Evolutionary conservation across 2,797 vertebrate genomes (phyloP).

Genomic region (Champsocephalus gunnari): DNA sequence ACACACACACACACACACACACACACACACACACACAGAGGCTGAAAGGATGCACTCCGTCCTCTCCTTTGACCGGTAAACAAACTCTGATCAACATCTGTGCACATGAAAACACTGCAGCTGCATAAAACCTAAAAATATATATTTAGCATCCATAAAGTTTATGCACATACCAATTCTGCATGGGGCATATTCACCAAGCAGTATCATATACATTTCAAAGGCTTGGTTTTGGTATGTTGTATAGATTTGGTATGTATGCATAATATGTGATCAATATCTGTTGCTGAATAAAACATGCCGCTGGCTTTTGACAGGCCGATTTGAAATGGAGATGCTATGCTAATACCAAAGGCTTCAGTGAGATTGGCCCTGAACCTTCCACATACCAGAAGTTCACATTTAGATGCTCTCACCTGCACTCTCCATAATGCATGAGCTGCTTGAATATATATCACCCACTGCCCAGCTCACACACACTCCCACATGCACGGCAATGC

Average conservation of each 20-base stretch:
- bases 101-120: slow-evolving; percentile 40
- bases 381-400: slow-evolving; percentile 78
- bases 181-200: slow-evolving; percentile 46
- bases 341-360: slow-evolving; percentile 77
- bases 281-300: slow-evolving; percentile 80
- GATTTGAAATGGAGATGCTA: slow-evolving; percentile 83
- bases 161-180: slow-evolving; percentile 58
- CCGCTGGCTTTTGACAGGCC: slow-evolving; percentile 66
- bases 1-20: too few species aligned
- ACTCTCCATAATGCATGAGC: slow-evolving; percentile 83
- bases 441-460: slow-evolving; percentile 77
- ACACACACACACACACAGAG: background rate
- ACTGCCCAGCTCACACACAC: slow-evolving; percentile 42
- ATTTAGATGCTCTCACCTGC: slow-evolving; percentile 79
- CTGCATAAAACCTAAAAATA: background rate
- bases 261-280: slow-evolving; percentile 82
- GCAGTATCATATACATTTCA: slow-evolving; percentile 56
- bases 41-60: slow-evolving; percentile 41
- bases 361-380: slow-evolving; percentile 81
- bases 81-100: slow-evolving; percentile 38
- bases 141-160: slow-evolving; percentile 37
- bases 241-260: slow-evolving; percentile 70
- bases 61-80: slow-evolving; percentile 41
- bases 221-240: slow-evolving; percentile 56
- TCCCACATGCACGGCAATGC: slow-evolving; percentile 16